Conservation (phyloP, 2,797 vertebrate species). For the Gila robusta region DNA sequence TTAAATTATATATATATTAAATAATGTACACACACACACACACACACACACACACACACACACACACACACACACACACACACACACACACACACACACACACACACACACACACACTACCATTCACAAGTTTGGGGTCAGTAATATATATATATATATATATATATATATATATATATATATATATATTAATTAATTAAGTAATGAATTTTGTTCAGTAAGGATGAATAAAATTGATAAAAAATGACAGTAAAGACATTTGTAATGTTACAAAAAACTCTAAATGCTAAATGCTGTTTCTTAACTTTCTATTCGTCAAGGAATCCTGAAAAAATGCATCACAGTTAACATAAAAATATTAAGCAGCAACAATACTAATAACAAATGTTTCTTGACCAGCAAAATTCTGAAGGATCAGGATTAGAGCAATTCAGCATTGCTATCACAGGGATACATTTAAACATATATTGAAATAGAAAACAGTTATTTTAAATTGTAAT, state of each 20-base stretch:
- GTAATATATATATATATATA: no score
- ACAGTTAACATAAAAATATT: no score
- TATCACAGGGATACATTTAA: not conserved
- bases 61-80: no score
- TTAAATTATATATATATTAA: not conserved
- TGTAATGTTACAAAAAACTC: not conserved
- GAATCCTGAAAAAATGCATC: not conserved
- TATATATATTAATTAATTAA: no score
- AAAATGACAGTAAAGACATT: not conserved
- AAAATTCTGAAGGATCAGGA: not conserved
- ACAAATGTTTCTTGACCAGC: not conserved
- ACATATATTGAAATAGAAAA: not conserved
- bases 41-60: no score
- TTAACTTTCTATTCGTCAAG: not conserved
- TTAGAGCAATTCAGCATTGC: not conserved
- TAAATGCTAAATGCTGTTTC: no score
- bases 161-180: no score
- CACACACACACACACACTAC: no score
- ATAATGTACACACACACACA: no score
- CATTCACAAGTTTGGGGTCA: not conserved
- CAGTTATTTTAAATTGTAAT: not conserved
- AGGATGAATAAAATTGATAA: no score
- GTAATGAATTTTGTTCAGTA: not conserved
- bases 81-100: no score
- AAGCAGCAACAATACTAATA: not conserved